phyloP scores from a whole-genome alignment of 2,888 invertebrate genomes.

The Seira musarum region DNA sequence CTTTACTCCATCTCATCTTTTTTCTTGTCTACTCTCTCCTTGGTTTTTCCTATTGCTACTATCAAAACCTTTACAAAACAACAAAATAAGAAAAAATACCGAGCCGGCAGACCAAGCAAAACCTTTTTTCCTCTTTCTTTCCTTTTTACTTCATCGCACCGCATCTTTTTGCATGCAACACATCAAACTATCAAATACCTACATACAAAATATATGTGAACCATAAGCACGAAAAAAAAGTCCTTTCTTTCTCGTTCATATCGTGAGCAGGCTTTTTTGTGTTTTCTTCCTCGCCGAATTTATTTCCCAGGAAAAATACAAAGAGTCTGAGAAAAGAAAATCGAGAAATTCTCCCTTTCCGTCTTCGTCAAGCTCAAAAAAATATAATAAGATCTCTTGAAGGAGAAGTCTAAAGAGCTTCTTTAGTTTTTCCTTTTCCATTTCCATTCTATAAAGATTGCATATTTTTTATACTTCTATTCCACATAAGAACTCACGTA shows the following conservation, averaged over 20 bases:
- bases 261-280: too few relatives aligned
- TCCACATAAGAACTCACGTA: too few relatives aligned
- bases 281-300: too few relatives aligned
- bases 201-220: too few relatives aligned
- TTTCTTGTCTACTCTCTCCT: conserved; percentile 9
- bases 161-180: not conserved
- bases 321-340: too few relatives aligned
- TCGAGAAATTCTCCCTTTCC: too few relatives aligned
- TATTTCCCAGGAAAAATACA: too few relatives aligned
- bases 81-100: conserved; percentile 9
- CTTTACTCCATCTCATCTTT: conserved; percentile 19
- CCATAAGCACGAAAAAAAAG: too few relatives aligned
- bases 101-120: not conserved
- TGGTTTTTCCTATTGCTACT: conserved; percentile 8
- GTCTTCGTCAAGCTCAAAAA: conserved; percentile 1
- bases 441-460: too few relatives aligned
- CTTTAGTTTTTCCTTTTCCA: conserved; percentile 8
- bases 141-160: not conserved
- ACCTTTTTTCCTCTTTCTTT: not conserved
- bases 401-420: conserved; percentile 14
- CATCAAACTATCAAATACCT: not conserved
- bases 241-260: too few relatives aligned
- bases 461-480: too few relatives aligned
- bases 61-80: not conserved
- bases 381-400: conserved; percentile 37